phyloP scores from a whole-genome alignment of 2,797 vertebrate genomes.

The Liparis tanakae region DNA sequence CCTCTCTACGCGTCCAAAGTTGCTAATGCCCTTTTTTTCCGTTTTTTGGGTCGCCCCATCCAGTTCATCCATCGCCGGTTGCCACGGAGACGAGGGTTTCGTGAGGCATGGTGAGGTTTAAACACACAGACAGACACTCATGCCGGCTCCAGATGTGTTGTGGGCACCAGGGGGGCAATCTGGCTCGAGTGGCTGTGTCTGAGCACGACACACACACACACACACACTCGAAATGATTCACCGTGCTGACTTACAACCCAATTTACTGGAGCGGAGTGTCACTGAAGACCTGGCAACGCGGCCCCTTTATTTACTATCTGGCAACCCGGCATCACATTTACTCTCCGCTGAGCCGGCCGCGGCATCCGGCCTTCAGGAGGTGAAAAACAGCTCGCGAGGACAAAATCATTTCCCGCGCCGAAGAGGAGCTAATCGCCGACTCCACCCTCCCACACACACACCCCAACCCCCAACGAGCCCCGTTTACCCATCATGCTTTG shows the following conservation, averaged over 20 bases:
- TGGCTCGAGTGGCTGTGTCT: conserved; percentile 64
- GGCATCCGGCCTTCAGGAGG: conserved; percentile 17
- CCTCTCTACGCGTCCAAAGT: neutral
- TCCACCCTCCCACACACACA: conserved; percentile 2
- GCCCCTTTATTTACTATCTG: conserved; percentile 69
- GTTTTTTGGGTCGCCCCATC: neutral
- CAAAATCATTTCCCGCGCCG: conserved; percentile 46
- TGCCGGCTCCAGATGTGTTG: conserved; percentile 76
- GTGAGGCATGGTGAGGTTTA: conserved; percentile 34
- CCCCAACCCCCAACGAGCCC: conserved; percentile 21
- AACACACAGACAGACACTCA: conserved; percentile 55
- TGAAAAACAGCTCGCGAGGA: conserved; percentile 29
- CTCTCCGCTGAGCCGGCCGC: conserved; percentile 9
- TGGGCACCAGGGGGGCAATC: conserved; percentile 71
- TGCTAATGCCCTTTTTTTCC: too few relatives aligned
- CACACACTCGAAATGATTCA: conserved; percentile 56
- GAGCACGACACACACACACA: conserved; percentile 35
- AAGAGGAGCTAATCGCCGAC: conserved; percentile 44
- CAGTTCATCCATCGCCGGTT: conserved; percentile 23
- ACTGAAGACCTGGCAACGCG: conserved; percentile 72
- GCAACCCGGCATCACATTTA: conserved; percentile 52
- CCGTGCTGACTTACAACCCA: conserved; percentile 66
- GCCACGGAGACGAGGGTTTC: conserved; percentile 32
- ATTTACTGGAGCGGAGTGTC: conserved; percentile 63
- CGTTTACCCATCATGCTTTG: conserved; percentile 65